phyloP scores from a whole-genome alignment of 2,113 vertebrate species.

The Columba livia region DNA sequence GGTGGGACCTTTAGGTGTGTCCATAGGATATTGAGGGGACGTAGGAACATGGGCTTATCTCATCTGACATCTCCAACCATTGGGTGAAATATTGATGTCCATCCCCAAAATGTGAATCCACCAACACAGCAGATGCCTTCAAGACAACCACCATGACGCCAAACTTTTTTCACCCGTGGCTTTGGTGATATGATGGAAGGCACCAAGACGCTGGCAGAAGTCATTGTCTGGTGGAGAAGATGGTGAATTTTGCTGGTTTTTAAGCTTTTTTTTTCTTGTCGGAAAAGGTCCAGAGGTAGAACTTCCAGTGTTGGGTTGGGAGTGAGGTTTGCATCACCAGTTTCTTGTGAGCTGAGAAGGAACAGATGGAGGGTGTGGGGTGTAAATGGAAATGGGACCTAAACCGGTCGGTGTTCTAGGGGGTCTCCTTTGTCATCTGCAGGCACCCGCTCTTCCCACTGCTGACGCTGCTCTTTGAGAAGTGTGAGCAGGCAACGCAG shows the following conservation, averaged over 20 bases:
- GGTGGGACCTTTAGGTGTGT: neutral
- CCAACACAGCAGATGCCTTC: neutral
- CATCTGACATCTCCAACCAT: neutral
- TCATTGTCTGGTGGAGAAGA: neutral
- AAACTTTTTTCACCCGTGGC: neutral
- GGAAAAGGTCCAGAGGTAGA: neutral
- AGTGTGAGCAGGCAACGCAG: conserved; percentile 97
- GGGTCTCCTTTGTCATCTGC: neutral
- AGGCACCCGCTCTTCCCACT: conserved; percentile 97
- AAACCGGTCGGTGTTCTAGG: rapidly evolving
- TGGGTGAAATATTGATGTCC: neutral
- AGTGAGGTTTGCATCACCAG: neutral
- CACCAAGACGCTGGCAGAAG: neutral
- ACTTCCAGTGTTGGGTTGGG: neutral
- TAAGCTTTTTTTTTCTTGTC: neutral
- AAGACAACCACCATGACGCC: neutral
- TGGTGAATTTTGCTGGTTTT: neutral
- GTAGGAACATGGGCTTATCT: neutral
- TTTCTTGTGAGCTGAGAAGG: neutral
- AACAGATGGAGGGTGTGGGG: neutral
- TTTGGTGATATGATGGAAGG: neutral
- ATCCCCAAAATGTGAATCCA: neutral
- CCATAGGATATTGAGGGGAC: neutral
- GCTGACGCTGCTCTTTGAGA: conserved; percentile 95
- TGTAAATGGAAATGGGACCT: neutral